Conservation (phyloP, 53 echinoderm and acorn worm genomes). For the Paracentrotus lividus region DNA sequence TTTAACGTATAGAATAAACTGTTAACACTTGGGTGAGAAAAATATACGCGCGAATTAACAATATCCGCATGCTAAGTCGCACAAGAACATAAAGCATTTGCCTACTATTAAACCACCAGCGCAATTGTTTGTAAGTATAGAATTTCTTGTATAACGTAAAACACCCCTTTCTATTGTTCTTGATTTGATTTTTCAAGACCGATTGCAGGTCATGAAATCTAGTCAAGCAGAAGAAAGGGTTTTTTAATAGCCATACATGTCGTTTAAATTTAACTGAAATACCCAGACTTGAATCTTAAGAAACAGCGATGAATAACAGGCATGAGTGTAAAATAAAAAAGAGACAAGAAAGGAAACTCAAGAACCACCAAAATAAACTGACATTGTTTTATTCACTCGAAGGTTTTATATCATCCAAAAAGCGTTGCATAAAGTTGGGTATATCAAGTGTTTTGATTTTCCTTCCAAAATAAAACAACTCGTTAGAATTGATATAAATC, state of each 20-base stretch:
- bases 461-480: background rate
- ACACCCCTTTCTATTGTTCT: background rate
- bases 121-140: background rate
- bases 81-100: constrained; percentile 30
- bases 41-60: background rate
- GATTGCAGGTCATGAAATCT: constrained; percentile 16
- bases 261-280: background rate
- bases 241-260: background rate
- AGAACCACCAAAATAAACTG: too few relatives aligned
- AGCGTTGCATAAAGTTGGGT: too few relatives aligned
- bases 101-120: background rate
- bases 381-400: too few relatives aligned
- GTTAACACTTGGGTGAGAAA: constrained; percentile 31
- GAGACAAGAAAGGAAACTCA: background rate
- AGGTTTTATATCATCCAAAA: too few relatives aligned
- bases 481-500: too few relatives aligned
- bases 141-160: background rate
- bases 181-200: background rate
- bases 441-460: background rate
- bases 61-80: background rate
- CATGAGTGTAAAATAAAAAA: background rate
- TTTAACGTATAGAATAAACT: background rate
- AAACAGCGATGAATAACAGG: background rate
- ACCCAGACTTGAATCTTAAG: background rate
- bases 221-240: background rate